phyloP scores from a whole-genome alignment of 2,797 vertebrate genomes.

The Rhinatrema bivittatum region DNA sequence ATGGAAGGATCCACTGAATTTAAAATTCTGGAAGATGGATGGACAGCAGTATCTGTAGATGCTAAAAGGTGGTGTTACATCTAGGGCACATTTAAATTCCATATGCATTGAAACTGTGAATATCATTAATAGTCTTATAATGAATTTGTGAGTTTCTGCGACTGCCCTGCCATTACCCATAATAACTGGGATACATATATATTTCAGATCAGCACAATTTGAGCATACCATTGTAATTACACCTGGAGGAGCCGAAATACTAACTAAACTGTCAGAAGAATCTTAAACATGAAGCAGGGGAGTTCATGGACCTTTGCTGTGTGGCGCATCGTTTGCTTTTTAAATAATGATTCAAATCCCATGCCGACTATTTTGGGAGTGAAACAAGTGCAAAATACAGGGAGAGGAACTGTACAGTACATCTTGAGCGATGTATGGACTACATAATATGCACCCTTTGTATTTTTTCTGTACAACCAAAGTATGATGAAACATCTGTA shows the following conservation, averaged over 20 bases:
- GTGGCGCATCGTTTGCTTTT: not conserved
- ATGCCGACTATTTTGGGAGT: not conserved
- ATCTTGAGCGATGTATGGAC: too few relatives aligned
- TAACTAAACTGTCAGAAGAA: constrained; percentile 52
- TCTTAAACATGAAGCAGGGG: constrained; percentile 20
- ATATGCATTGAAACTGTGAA: not conserved
- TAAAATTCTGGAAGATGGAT: constrained; percentile 80
- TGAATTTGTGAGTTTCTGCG: not conserved
- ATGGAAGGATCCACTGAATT: constrained; percentile 84
- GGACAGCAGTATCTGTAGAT: constrained; percentile 85
- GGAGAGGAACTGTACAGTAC: too few relatives aligned
- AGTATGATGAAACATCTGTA: too few relatives aligned
- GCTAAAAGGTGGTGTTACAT: constrained; percentile 70
- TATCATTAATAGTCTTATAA: not conserved
- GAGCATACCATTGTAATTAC: constrained; percentile 88
- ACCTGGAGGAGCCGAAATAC: constrained; percentile 74
- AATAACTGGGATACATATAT: constrained; percentile 37
- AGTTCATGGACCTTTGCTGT: not conserved
- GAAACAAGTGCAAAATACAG: too few relatives aligned
- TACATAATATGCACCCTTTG: too few relatives aligned
- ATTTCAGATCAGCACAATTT: constrained; percentile 78
- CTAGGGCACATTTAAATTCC: not conserved
- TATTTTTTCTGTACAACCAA: too few relatives aligned
- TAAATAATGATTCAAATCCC: not conserved
- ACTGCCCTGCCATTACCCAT: not conserved